Percentiles rank a stretch among this genome's conserved stretches.
Conservation (phyloP, 2,888 invertebrate genomes). For the Timema podura region DNA sequence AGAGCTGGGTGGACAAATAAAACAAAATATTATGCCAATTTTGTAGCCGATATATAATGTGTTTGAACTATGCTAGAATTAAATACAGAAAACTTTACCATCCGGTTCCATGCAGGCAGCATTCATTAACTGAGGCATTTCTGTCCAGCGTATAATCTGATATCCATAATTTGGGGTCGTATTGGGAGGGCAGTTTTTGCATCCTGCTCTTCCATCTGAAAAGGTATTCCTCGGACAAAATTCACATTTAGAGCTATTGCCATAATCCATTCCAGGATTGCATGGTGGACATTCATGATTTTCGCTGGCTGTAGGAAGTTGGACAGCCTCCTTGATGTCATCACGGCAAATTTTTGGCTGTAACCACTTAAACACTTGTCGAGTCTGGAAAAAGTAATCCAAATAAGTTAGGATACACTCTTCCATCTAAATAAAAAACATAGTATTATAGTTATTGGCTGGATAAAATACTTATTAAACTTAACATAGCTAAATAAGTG, state of each 20-base stretch:
- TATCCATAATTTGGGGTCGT: slow-evolving; percentile 52
- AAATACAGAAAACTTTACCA: too few relatives aligned
- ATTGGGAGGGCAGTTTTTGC: slow-evolving; percentile 45
- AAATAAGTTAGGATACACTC: background rate
- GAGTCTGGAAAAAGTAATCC: slow-evolving; percentile 41
- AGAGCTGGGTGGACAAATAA: background rate
- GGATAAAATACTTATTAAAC: too few relatives aligned
- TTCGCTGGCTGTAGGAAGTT: slow-evolving; percentile 43
- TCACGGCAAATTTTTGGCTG: slow-evolving; percentile 52
- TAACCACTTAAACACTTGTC: slow-evolving; percentile 49
- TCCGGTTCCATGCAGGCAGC: slow-evolving; percentile 44
- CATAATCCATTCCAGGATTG: slow-evolving; percentile 51
- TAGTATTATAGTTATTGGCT: too few relatives aligned
- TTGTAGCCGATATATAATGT: background rate
- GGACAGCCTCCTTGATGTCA: slow-evolving; percentile 41
- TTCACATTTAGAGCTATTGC: slow-evolving; percentile 44
- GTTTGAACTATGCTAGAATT: too few relatives aligned
- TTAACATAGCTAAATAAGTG: too few relatives aligned
- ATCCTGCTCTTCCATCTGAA: slow-evolving; percentile 45
- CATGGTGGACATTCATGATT: slow-evolving; percentile 48
- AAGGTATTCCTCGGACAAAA: slow-evolving; percentile 48
- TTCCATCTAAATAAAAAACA: too few relatives aligned
- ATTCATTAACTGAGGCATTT: slow-evolving; percentile 46
- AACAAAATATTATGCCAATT: background rate
- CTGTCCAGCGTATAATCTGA: slow-evolving; percentile 47